These are phyloP conservation scores for Pipra filicauda DNA, from an alignment of 2,113 vertebrate species.

Conservation along the genomic window DNA sequence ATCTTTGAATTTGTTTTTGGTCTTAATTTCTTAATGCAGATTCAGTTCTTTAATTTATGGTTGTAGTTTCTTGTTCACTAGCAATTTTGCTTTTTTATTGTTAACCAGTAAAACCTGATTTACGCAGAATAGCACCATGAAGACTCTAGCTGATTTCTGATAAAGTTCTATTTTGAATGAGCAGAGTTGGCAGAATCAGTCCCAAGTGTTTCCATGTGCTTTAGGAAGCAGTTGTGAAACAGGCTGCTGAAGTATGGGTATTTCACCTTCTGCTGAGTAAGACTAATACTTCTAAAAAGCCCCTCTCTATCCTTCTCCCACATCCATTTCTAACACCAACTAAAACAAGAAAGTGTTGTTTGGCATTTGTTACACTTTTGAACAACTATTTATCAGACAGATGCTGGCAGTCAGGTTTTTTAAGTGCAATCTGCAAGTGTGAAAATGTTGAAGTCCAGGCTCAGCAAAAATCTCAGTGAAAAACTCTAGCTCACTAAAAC, in stretches of 20 bases:
- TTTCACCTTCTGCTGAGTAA: background rate
- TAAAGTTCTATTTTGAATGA: background rate
- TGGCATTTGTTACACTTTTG: constrained; percentile 5
- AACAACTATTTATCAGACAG: constrained; percentile 2
- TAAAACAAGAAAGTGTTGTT: constrained; percentile 5
- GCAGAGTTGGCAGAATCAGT: background rate
- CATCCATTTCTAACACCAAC: background rate
- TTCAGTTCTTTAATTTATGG: background rate
- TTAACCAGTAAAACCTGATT: background rate
- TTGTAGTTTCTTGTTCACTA: background rate
- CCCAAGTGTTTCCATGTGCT: background rate
- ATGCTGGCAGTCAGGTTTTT: background rate
- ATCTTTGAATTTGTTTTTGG: background rate
- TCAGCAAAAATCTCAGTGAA: constrained; percentile 4
- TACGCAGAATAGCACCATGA: background rate
- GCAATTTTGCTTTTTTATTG: background rate
- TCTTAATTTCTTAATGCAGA: background rate
- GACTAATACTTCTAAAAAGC: background rate
- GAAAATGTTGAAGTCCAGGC: background rate
- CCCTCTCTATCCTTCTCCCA: background rate
- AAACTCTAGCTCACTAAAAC: background rate
- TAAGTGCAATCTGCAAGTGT: background rate
- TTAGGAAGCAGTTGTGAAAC: constrained; percentile 5
- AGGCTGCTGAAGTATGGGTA: background rate
- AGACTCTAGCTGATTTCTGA: background rate